A percentile compares a stretch with the other conserved stretches of the same genome.
Evolutionary conservation across 2,113 vertebrate species (phyloP).

Genomic region (Coracopsis vasa): DNA sequence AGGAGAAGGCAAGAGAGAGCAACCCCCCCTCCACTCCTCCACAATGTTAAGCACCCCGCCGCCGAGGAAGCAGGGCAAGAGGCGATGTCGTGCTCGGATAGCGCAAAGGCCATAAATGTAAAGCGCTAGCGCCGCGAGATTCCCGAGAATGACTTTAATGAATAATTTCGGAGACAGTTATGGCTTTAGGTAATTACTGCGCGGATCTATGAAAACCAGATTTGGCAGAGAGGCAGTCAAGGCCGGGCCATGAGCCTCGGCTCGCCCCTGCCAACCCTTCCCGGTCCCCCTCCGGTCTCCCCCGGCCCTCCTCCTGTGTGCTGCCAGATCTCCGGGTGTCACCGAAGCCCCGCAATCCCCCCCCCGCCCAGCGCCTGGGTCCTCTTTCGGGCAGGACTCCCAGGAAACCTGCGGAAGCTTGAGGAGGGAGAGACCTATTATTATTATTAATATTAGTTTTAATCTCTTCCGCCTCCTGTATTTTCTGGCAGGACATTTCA

Average conservation of each 20-base stretch:
- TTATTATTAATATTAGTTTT: neutral
- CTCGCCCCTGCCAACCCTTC: neutral
- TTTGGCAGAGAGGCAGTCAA: slow-evolving; percentile 1
- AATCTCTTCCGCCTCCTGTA: neutral
- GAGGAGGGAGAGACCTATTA: neutral
- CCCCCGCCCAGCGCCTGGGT: neutral
- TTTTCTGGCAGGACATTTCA: neutral
- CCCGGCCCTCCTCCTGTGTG: neutral
- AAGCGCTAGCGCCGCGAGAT: slow-evolving; percentile 38
- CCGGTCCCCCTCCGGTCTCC: neutral
- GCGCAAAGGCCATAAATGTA: slow-evolving; percentile 50
- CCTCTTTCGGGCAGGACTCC: neutral
- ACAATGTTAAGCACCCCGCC: neutral
- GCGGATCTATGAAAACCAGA: slow-evolving; percentile 71
- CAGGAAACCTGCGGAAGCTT: neutral
- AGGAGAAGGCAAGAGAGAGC: neutral
- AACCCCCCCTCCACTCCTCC: neutral
- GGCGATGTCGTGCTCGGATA: slow-evolving; percentile 47
- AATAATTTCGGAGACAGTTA: slow-evolving; percentile 78
- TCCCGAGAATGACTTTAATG: slow-evolving; percentile 73
- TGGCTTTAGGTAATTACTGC: slow-evolving; percentile 68
- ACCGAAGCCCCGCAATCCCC: neutral
- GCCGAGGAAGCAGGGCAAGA: neutral
- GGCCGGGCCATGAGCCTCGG: neutral
- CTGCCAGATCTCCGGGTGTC: neutral